These are phyloP conservation scores for Ophiothrix spiculata DNA, from an alignment of 35 echinoderm and acorn worm genomes.

Conservation along the genomic window DNA sequence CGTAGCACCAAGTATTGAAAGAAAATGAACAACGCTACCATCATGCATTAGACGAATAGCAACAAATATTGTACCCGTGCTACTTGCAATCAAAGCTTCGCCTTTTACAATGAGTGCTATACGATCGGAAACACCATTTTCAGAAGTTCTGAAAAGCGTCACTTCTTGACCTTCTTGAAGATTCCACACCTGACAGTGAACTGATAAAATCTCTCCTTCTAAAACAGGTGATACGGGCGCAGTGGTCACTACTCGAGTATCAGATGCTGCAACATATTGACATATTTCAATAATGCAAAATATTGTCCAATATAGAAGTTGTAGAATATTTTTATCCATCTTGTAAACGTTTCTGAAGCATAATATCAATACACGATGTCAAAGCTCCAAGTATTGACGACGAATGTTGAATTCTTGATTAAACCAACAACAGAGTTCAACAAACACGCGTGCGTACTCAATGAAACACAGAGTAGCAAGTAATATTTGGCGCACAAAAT, in stretches of 20 bases:
- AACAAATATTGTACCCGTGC: not conserved
- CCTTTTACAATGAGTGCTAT: not conserved
- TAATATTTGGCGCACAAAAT: no score
- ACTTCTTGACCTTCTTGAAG: not conserved
- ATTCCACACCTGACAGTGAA: constrained; percentile 1
- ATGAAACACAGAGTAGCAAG: no score
- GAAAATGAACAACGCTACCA: not conserved
- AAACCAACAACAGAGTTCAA: no score
- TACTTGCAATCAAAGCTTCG: not conserved
- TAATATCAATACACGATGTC: no score
- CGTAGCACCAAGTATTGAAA: not conserved
- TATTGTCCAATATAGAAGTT: not conserved
- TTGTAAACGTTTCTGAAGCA: no score
- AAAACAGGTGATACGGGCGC: not conserved
- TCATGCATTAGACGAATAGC: not conserved
- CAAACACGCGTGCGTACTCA: no score
- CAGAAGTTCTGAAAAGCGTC: not conserved
- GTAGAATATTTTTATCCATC: no score
- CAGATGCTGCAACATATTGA: not conserved
- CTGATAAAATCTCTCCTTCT: not conserved
- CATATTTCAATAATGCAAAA: not conserved
- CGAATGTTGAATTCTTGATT: no score
- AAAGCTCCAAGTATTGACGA: no score
- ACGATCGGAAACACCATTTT: not conserved
- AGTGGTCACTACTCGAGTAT: not conserved